These are phyloP conservation scores for Philonicus albiceps DNA, from an alignment of 2,888 invertebrate genomes.

Conservation along the genomic window DNA sequence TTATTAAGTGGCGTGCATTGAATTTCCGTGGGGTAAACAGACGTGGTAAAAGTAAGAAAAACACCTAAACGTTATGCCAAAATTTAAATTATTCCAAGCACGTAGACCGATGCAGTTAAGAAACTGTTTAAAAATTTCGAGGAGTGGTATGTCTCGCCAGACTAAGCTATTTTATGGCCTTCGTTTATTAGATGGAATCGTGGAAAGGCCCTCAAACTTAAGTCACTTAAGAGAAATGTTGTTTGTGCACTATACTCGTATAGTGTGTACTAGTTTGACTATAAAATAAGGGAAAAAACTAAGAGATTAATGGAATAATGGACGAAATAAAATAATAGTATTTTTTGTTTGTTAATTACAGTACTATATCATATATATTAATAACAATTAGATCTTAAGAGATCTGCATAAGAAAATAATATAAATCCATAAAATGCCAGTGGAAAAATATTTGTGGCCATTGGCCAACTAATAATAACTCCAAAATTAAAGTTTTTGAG, in stretches of 20 bases:
- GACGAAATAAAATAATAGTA: not conserved
- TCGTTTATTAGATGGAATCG: not conserved
- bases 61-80: not conserved
- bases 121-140: not conserved
- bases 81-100: conserved; percentile 11
- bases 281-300: not conserved
- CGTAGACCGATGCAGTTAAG: not conserved
- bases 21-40: not conserved
- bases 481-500: too few relatives aligned
- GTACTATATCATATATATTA: too few relatives aligned
- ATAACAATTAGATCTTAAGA: too few relatives aligned
- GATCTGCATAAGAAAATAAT: too few relatives aligned
- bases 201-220: not conserved
- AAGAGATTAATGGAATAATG: not conserved
- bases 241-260: not conserved
- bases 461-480: too few relatives aligned
- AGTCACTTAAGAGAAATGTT: not conserved
- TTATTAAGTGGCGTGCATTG: not conserved
- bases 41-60: conserved; percentile 13
- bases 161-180: not conserved
- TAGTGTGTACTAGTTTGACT: not conserved
- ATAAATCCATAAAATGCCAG: too few relatives aligned
- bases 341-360: too few relatives aligned
- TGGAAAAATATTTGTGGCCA: too few relatives aligned
- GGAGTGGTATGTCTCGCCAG: not conserved